These are phyloP conservation scores for Choristoneura fumiferana DNA, from an alignment of 1,140 invertebrate species.

Conservation along the genomic window DNA sequence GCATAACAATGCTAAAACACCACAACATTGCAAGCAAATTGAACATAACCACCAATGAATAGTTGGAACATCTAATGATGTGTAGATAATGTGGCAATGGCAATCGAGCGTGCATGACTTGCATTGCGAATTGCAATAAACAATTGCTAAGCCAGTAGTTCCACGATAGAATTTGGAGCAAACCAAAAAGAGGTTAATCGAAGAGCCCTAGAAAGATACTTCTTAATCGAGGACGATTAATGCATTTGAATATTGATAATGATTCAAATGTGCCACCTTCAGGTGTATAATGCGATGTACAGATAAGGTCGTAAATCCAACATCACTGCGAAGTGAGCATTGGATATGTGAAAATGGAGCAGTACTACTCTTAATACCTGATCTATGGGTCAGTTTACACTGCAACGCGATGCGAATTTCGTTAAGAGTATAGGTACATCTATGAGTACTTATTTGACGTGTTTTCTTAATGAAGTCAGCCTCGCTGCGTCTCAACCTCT, in stretches of 20 bases:
- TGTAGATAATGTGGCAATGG: not conserved
- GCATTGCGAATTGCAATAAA: constrained; percentile 14
- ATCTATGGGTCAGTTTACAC: too few relatives aligned
- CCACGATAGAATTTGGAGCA: constrained; percentile 2
- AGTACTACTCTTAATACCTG: too few relatives aligned
- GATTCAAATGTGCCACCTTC: not conserved
- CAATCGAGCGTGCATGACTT: constrained; percentile 13
- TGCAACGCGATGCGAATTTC: too few relatives aligned
- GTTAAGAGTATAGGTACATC: too few relatives aligned
- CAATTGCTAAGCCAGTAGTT: not conserved
- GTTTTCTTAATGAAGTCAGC: too few relatives aligned
- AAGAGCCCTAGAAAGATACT: not conserved
- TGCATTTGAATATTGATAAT: constrained; percentile 1
- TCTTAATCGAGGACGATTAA: constrained; percentile 6
- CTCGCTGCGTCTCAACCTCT: too few relatives aligned
- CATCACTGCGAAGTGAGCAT: too few relatives aligned
- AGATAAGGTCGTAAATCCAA: too few relatives aligned
- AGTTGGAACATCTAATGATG: constrained; percentile 13
- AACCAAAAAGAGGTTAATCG: not conserved
- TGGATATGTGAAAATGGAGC: too few relatives aligned
- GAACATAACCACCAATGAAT: constrained; percentile 12
- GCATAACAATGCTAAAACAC: constrained; percentile 9
- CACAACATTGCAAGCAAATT: constrained; percentile 16
- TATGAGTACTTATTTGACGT: too few relatives aligned
- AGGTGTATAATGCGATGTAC: too few relatives aligned